These are phyloP conservation scores for Siniperca chuatsi DNA, from an alignment of 2,113 vertebrate genomes.

Conservation along the genomic window DNA sequence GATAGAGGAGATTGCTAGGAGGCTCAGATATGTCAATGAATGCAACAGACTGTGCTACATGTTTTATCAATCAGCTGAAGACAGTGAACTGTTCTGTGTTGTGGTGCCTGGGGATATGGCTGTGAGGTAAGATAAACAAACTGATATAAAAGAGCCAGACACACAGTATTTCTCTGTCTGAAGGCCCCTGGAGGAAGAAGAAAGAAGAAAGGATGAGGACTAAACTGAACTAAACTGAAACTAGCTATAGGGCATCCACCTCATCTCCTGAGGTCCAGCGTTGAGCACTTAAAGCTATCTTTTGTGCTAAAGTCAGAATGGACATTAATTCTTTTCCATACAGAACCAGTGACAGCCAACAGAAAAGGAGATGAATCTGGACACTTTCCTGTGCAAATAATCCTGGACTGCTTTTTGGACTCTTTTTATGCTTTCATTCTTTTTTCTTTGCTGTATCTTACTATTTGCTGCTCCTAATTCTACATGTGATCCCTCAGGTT, in stretches of 20 bases:
- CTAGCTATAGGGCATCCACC: slow-evolving; percentile 26
- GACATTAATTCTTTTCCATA: slow-evolving; percentile 33
- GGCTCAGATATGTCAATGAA: slow-evolving; percentile 54
- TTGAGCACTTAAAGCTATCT: slow-evolving; percentile 11
- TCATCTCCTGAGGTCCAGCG: slow-evolving; percentile 18
- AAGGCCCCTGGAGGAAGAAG: slow-evolving; percentile 37
- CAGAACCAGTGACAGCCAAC: neutral
- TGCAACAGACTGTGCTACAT: slow-evolving; percentile 27
- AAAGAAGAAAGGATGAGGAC: slow-evolving; percentile 28
- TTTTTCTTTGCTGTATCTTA: neutral
- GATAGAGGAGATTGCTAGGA: slow-evolving; percentile 43
- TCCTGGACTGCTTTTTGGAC: neutral
- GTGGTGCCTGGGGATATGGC: slow-evolving; percentile 33
- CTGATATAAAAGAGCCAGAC: slow-evolving; percentile 8
- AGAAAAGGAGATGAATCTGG: slow-evolving; percentile 5
- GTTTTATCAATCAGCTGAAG: slow-evolving; percentile 74
- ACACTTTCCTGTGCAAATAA: slow-evolving; percentile 2
- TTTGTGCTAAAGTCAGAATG: slow-evolving; percentile 40
- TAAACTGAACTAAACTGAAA: neutral
- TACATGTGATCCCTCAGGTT: neutral
- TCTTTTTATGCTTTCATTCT: neutral
- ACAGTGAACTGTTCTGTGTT: slow-evolving; percentile 24
- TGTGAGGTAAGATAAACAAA: slow-evolving; percentile 50
- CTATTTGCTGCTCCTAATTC: neutral
- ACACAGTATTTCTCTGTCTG: slow-evolving; percentile 24